Conservation (phyloP, 2,888 invertebrate species). For the Rutpela maculata region DNA sequence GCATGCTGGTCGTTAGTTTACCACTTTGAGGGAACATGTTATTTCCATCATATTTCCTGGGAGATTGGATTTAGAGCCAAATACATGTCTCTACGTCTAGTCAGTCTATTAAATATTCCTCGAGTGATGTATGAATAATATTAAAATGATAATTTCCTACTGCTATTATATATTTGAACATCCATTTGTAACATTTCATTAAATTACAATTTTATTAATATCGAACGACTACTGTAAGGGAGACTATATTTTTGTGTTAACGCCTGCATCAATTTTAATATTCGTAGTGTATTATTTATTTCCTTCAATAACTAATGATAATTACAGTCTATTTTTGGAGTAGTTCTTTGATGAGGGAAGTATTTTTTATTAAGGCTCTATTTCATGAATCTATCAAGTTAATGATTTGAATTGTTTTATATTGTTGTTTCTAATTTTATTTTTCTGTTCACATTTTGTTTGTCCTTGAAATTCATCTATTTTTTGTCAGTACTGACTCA, state of each 20-base stretch:
- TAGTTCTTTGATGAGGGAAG: too few species aligned
- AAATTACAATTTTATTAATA: neutral
- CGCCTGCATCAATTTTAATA: neutral
- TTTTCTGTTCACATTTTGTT: too few species aligned
- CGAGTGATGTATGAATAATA: conserved; percentile 21
- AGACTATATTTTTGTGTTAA: neutral
- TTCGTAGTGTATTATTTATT: too few species aligned
- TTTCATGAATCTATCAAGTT: too few species aligned
- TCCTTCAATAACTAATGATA: neutral
- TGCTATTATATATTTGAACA: neutral
- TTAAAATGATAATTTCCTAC: conserved; percentile 33
- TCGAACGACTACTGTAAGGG: neutral
- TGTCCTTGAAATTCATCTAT: too few species aligned
- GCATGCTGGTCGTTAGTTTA: conserved; percentile 33
- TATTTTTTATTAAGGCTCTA: too few species aligned
- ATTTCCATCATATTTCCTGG: conserved; percentile 44
- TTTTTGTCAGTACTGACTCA: too few species aligned
- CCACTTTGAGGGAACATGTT: conserved; percentile 44
- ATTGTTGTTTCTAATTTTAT: too few species aligned
- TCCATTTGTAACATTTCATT: neutral
- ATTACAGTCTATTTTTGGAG: neutral
- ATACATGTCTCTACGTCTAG: conserved; percentile 35
- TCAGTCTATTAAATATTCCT: conserved; percentile 34
- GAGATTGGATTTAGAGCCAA: conserved; percentile 37
- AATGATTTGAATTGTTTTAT: too few species aligned